Base-by-base conservation (phyloP, 2,797 vertebrate genomes). In the Ictinia mississippiensis region DNA sequence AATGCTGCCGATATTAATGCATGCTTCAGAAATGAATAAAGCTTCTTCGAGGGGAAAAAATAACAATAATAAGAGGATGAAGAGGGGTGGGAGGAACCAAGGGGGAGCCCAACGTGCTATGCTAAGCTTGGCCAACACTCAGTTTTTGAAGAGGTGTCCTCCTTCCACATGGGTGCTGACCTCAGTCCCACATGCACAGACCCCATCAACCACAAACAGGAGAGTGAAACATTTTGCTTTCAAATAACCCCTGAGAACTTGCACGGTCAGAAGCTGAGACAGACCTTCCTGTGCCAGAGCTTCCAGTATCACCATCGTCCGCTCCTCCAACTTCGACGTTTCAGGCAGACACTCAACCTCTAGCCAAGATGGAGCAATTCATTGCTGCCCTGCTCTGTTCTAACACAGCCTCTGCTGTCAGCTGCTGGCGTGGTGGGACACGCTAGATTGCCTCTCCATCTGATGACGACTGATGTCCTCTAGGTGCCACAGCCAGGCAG, bases 1-100 rank as follows among this genome's bases (percentile, higher is more conserved):
- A 75, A 92, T 92, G 95, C 95, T 59, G 81, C 96, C 33, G 11
- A 61, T 85, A 94, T 94, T 85, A 93, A 77, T 33, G 88, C 90
- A 7, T 2, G 59, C 96, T 55, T 89, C 93, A 85, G 74, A 28
- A 86, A 96, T 96, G 95, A 97, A 42, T 96, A 97, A 97, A 96
- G 96, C 95, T 96, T 93, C 95, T 85, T 94, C 26, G 90, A 96
- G 96, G 94, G 93, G 95, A 97, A 96, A 96, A 81, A 96, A 93
- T 74, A 81, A 94, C 94, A 89, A 72, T 29, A 2, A 77, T 62
- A 78, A 83, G 71, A 72, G 89, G 70, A 73, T 23, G 95, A 37
- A 66, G 90, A 93, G 67, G 90, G 52, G 73, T 4, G 38, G 90
- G 80, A 87, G 86, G 85, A 77, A 89, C 21, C 66, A 7, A 88